These are phyloP conservation scores for Zeugodacus cucurbitae DNA, from an alignment of 1,140 invertebrate genomes.

Conservation along the genomic window DNA sequence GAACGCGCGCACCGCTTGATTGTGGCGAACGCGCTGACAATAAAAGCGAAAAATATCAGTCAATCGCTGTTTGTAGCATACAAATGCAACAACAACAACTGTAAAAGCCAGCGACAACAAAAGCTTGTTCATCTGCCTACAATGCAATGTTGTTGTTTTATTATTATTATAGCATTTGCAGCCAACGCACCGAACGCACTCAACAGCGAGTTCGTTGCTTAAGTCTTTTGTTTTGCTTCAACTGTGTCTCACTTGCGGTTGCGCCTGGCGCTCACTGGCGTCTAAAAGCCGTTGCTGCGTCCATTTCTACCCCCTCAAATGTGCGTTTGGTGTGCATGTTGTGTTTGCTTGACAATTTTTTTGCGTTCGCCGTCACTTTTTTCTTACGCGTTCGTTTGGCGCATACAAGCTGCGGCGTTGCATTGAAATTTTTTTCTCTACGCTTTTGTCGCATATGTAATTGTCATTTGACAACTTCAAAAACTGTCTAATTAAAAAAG, in stretches of 20 bases:
- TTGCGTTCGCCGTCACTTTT: not conserved
- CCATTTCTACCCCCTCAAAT: not conserved
- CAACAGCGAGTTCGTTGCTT: not conserved
- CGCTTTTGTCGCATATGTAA: conserved; percentile 12
- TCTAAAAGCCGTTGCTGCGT: not conserved
- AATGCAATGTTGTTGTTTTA: not conserved
- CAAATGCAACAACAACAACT: not conserved
- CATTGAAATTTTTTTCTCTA: not conserved
- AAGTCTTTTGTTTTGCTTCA: not conserved
- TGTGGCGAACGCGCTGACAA: not conserved
- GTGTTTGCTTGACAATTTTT: not conserved
- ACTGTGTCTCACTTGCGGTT: not conserved
- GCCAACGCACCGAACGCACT: not conserved
- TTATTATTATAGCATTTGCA: not conserved
- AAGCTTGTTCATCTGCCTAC: conserved; percentile 23
- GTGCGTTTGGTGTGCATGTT: not conserved
- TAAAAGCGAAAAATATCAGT: not conserved
- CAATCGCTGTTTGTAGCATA: not conserved
- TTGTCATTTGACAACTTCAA: conserved; percentile 33
- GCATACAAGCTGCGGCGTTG: too few species aligned
- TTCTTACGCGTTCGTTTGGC: too few species aligned
- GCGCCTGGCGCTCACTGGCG: conserved; percentile 12
- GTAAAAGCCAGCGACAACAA: not conserved
- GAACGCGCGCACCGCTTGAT: not conserved
- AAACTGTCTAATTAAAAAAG: conserved; percentile 36